Base-by-base conservation (phyloP, 2,888 invertebrate species). In the Thymelicus sylvestris region DNA sequence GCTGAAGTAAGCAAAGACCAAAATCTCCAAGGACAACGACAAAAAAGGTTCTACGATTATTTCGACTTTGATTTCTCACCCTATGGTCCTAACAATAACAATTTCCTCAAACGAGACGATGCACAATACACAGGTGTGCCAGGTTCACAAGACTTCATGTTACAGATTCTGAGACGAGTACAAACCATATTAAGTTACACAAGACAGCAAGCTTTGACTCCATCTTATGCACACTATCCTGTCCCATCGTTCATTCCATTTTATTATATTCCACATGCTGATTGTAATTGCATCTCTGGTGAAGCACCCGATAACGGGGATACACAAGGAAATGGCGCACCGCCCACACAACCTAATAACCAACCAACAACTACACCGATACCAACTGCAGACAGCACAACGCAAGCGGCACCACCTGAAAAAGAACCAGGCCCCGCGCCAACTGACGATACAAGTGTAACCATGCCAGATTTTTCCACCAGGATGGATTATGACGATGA, bases 21-120 rank as follows among this genome's bases (percentile, higher is more conserved):
- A 19, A 57, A 63, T 66, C 65, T 67, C 12, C 68, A 76, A 59
- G 76, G 73, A 1, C 79, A 78, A 71, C 75, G 84, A 61, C 81
- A 80, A 64, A 84, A 83, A 73, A 75, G 84, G 76, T 83, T 78
- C 78, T 82, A 77, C 71, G 77, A 81, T 68, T 76, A 73, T 69
- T 72, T 77, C 44, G 78, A 78, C 12, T 78, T 77, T 62, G 73
- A 50, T 52, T 60, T 44, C 74, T 47, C 73, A 7, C 60, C 66
- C 6, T 71, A 31, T 19, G 74, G 66, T 8, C 60, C 66, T 39
- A 47, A 48, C 57, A 71, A 73, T 24, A 62, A 71, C 24, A 72
- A 72, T 31, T 76, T 70, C 59, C 65, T 72, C 8, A 78, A 77
- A 65, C 72, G 78, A 70, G 77, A 80, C 13, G 63, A 75, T 39